phyloP scores from a whole-genome alignment of 2,888 invertebrate species.

The Eupithecia pulchellata region DNA sequence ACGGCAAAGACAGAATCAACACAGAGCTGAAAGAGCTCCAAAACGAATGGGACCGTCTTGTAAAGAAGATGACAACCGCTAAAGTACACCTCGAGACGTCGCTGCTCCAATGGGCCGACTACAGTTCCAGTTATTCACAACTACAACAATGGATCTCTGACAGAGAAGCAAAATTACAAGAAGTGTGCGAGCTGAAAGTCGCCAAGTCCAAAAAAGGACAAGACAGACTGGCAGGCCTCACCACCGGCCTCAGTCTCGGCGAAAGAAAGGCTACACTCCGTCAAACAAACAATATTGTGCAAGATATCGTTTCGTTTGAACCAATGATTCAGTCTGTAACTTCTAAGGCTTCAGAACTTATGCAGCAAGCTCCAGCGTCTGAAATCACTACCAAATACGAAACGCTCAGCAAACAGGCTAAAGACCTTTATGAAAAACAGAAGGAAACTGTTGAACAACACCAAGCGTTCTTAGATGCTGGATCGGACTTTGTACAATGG shows the following conservation, averaged over 20 bases:
- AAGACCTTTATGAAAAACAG: slow-evolving; percentile 94
- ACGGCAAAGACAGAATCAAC: slow-evolving; percentile 94
- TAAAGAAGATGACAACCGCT: slow-evolving; percentile 95
- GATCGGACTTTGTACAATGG: slow-evolving; percentile 97
- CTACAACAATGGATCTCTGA: slow-evolving; percentile 97
- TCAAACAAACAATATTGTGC: slow-evolving; percentile 97
- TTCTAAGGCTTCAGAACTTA: slow-evolving; percentile 96
- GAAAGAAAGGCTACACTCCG: slow-evolving; percentile 95
- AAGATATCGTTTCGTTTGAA: slow-evolving; percentile 98
- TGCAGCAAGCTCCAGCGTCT: slow-evolving; percentile 95
- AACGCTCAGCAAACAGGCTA: slow-evolving; percentile 94
- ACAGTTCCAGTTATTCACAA: slow-evolving; percentile 96
- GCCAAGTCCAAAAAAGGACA: slow-evolving; percentile 91
- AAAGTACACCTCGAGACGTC: slow-evolving; percentile 96
- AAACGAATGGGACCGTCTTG: slow-evolving; percentile 95
- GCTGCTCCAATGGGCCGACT: slow-evolving; percentile 97
- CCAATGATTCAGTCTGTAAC: slow-evolving; percentile 98
- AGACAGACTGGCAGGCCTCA: slow-evolving; percentile 88
- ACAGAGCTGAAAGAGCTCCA: slow-evolving; percentile 95
- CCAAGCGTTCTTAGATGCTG: slow-evolving; percentile 96
- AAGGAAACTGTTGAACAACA: slow-evolving; percentile 96
- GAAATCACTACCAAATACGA: slow-evolving; percentile 97
- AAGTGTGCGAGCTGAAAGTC: slow-evolving; percentile 94
- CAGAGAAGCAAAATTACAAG: slow-evolving; percentile 95
- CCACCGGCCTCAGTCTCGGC: slow-evolving; percentile 91